phyloP scores from a whole-genome alignment of 2,888 invertebrate genomes.

The Pachymerium ferrugineum region DNA sequence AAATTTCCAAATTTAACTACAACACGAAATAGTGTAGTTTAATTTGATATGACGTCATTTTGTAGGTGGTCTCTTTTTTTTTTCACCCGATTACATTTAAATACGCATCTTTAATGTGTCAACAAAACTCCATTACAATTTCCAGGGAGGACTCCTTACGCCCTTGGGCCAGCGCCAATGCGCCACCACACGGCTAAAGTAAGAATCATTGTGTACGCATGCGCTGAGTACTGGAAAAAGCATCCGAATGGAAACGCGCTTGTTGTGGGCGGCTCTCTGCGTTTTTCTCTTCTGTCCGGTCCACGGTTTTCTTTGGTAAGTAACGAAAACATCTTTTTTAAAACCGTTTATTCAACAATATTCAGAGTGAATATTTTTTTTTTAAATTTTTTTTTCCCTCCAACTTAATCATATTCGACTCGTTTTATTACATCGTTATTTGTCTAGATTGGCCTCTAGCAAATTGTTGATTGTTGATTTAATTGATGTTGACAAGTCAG shows the following conservation, averaged over 20 bases:
- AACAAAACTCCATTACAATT: slow-evolving; percentile 20
- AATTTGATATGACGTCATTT: not conserved
- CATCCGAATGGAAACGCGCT: slow-evolving; percentile 53
- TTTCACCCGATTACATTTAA: too few species aligned
- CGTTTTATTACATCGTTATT: slow-evolving; percentile 32
- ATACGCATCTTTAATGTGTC: not conserved
- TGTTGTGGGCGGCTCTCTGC: slow-evolving; percentile 74
- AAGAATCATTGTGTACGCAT: not conserved
- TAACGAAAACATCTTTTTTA: too few species aligned
- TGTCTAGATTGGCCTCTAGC: slow-evolving; percentile 33
- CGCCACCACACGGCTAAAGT: slow-evolving; percentile 39
- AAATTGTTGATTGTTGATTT: not conserved
- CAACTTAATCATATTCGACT: not conserved
- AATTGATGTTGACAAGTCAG: not conserved
- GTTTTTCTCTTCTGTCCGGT: slow-evolving; percentile 81
- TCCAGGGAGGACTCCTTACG: not conserved
- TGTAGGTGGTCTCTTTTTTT: not conserved
- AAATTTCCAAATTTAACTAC: not conserved
- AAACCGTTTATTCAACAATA: too few species aligned
- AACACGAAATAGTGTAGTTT: not conserved
- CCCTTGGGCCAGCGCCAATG: not conserved
- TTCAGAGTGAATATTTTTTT: too few species aligned
- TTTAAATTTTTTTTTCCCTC: slow-evolving; percentile 35
- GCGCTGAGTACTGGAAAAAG: not conserved
- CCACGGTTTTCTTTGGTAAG: slow-evolving; percentile 83